Conservation (phyloP, 1,140 invertebrate species). For the Lerema accius region DNA sequence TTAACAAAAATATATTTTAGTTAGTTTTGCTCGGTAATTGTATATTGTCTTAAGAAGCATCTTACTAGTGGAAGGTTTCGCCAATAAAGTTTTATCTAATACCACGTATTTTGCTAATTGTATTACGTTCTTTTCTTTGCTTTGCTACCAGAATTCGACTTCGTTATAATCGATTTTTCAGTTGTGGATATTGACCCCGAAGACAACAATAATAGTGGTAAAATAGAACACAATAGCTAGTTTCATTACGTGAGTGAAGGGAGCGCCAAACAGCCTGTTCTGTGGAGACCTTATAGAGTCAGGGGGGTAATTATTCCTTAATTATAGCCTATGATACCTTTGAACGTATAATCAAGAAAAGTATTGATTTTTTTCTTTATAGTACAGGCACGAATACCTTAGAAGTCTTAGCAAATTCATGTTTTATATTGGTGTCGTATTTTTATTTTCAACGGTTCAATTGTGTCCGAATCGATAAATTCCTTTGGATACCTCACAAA, state of each 20-base stretch:
- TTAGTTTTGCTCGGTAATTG: not conserved
- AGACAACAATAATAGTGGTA: constrained; percentile 8
- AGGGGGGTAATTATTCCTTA: constrained; percentile 47
- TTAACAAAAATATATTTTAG: not conserved
- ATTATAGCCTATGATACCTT: constrained; percentile 39
- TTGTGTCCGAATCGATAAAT: too few relatives aligned
- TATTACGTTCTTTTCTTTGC: too few relatives aligned
- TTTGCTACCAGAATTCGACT: too few relatives aligned
- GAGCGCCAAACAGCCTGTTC: constrained; percentile 41
- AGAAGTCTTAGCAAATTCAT: too few relatives aligned
- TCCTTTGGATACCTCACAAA: too few relatives aligned
- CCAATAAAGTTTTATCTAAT: too few relatives aligned
- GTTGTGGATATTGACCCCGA: not conserved
- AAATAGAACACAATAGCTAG: constrained; percentile 43
- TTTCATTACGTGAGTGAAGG: constrained; percentile 38
- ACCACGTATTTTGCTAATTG: too few relatives aligned
- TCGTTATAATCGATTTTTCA: not conserved
- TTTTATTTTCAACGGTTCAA: too few relatives aligned
- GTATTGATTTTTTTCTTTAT: constrained; percentile 13
- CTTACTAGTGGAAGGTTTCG: too few relatives aligned
- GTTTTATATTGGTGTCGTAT: too few relatives aligned
- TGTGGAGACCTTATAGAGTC: constrained; percentile 47
- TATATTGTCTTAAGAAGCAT: too few relatives aligned
- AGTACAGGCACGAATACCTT: too few relatives aligned
- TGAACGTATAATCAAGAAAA: not conserved